A percentile compares a stretch with the other conserved stretches of the same genome.
These are phyloP conservation scores for Pocillopora grandis DNA, from an alignment of 92 coral and sea anemone genomes.

Conservation along the genomic window DNA sequence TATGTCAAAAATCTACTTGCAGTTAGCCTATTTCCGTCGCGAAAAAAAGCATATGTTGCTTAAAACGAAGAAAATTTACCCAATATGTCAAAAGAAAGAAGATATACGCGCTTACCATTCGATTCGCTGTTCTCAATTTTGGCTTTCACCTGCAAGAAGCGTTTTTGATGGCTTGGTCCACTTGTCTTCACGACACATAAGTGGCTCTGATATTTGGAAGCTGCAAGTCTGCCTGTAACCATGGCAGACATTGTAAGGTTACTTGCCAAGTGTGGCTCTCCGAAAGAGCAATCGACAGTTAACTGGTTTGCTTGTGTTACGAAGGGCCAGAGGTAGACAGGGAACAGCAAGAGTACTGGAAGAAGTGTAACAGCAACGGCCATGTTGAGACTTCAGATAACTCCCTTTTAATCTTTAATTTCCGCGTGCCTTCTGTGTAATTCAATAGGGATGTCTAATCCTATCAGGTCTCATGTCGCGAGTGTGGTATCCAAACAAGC, in stretches of 20 bases:
- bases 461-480: too few species aligned
- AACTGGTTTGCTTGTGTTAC: background rate
- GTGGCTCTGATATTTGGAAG: background rate
- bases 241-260: conserved; percentile 7
- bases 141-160: conserved; percentile 6
- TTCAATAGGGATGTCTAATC: too few species aligned
- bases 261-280: background rate
- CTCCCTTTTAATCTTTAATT: too few species aligned
- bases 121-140: conserved; percentile 8
- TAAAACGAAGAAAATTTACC: background rate
- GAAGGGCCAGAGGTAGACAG: background rate
- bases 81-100: background rate
- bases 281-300: conserved; percentile 3
- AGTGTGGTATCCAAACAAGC: too few species aligned
- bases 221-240: background rate
- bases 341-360: background rate
- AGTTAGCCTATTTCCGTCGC: background rate
- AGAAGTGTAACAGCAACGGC: background rate
- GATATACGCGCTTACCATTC: background rate
- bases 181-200: conserved; percentile 6
- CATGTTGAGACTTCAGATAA: background rate
- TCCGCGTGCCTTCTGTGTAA: background rate
- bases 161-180: conserved; percentile 1
- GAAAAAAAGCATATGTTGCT: background rate
- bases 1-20: background rate